A percentile compares a stretch with the other conserved stretches of the same genome.
Evolutionary conservation across 2,113 vertebrate genomes (phyloP).

Genomic region (Muntiacus muntjak): DNA sequence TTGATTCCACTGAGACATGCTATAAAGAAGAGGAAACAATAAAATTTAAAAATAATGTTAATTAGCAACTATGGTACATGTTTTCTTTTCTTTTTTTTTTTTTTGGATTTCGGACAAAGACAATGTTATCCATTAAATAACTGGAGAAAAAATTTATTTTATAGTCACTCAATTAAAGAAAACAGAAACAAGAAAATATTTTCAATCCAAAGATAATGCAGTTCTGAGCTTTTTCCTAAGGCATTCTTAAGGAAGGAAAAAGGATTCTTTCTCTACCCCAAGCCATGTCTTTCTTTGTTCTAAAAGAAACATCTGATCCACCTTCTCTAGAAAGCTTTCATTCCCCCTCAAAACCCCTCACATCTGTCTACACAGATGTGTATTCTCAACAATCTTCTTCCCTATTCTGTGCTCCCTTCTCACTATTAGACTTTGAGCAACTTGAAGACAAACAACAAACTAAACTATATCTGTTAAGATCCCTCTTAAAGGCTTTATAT

Average conservation of each 20-base stretch:
- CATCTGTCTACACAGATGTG: neutral
- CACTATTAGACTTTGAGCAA: neutral
- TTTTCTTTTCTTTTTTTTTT: neutral
- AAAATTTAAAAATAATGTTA: neutral
- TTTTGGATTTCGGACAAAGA: neutral
- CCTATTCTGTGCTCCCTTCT: neutral
- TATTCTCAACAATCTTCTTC: neutral
- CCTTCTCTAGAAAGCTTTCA: neutral
- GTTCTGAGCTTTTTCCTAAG: neutral
- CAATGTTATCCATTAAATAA: neutral
- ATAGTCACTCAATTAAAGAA: neutral
- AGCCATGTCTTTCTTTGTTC: constrained; percentile 15
- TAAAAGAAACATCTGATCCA: neutral
- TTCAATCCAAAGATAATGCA: neutral
- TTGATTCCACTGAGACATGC: constrained; percentile 98
- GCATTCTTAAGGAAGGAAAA: neutral
- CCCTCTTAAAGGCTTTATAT: neutral
- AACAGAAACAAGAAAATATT: neutral
- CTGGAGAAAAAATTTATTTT: neutral
- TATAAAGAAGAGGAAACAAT: constrained; percentile 70
- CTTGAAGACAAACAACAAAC: neutral
- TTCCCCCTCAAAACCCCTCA: neutral
- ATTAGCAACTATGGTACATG: neutral
- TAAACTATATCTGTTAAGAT: neutral
- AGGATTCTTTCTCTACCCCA: neutral